Base-by-base conservation (phyloP, 2,888 invertebrate species). In the Torymus tubicola region DNA sequence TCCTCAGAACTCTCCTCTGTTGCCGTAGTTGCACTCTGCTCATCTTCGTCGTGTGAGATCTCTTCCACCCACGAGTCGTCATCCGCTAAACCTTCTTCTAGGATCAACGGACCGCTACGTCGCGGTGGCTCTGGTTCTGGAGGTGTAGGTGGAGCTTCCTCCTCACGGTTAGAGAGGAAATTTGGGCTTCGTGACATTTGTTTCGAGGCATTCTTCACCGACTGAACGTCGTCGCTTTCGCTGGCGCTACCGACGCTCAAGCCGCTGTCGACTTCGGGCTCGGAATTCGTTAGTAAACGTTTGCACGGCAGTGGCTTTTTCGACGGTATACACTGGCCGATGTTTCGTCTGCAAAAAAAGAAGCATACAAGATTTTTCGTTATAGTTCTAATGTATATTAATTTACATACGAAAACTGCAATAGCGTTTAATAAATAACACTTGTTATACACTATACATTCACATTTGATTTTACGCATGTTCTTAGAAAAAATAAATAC, bases 11-110 rank as follows among this genome's bases (percentile, higher is more conserved):
- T 94, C 13, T 94, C 93, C 14, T 94, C 93, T 84, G 94, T 94
- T 79, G 93, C 95, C 81, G 93, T 93, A 58, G 94, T 93, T n/a
- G 93, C 93, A 83, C 92, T 93, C 69, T 92, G 91, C 52, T 93
- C 93, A 85, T 95, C 95, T 84, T 95, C 95, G 87, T 95, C 95
- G 89, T 95, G 95, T 86, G 96, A 96, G 83, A 96, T 93, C 90
- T 97, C 96, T 91, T 97, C 97, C 83, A 97, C 96, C 97, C 97
- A 97, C 82, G 96, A 96, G 90, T 97, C 97, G 91, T 97, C 96
- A 88, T 97, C 97, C 71, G 97, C 96, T 79, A 96, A 92, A 83
- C 96, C 96, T 91, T 97, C 96, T 91, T 96, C 96, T 84, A 96
- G 93, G 86, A 95, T 95, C 82, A 95, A 94, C 75, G 82, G 82